phyloP scores from a whole-genome alignment of 2,888 invertebrate species.

The Drepana falcataria region DNA sequence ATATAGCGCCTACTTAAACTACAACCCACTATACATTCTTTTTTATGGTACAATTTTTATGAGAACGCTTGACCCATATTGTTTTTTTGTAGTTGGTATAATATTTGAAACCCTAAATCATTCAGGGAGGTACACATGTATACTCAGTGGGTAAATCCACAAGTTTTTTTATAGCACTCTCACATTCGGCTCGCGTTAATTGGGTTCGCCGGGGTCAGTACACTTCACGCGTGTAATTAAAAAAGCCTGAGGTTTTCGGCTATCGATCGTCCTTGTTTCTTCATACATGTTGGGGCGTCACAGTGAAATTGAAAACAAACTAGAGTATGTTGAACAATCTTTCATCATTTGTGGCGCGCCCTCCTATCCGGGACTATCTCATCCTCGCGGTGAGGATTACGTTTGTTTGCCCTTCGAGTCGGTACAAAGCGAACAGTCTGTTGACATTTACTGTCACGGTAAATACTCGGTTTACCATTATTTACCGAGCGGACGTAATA shows the following conservation, averaged over 20 bases:
- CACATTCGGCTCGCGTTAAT: background rate
- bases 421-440: conserved; percentile 68
- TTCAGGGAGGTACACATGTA: conserved; percentile 11
- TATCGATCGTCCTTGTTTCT: background rate
- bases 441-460: conserved; percentile 68
- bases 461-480: conserved; percentile 71
- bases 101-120: conserved; percentile 28
- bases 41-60: conserved; percentile 29
- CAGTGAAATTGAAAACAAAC: conserved; percentile 34
- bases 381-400: conserved; percentile 43
- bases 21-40: conserved; percentile 28
- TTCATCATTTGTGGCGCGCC: conserved; percentile 14
- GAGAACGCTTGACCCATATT: conserved; percentile 36
- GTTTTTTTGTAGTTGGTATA: conserved; percentile 22
- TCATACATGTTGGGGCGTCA: background rate
- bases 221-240: background rate
- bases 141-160: conserved; percentile 14
- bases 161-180: conserved; percentile 13
- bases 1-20: conserved; percentile 32
- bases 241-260: background rate
- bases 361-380: conserved; percentile 25
- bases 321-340: conserved; percentile 22
- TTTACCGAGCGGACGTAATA: conserved; percentile 63
- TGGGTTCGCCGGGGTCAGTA: background rate
- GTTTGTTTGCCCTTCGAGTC: conserved; percentile 62